These are phyloP conservation scores for Sinella curviseta DNA, from an alignment of 1,140 invertebrate genomes.

Conservation along the genomic window DNA sequence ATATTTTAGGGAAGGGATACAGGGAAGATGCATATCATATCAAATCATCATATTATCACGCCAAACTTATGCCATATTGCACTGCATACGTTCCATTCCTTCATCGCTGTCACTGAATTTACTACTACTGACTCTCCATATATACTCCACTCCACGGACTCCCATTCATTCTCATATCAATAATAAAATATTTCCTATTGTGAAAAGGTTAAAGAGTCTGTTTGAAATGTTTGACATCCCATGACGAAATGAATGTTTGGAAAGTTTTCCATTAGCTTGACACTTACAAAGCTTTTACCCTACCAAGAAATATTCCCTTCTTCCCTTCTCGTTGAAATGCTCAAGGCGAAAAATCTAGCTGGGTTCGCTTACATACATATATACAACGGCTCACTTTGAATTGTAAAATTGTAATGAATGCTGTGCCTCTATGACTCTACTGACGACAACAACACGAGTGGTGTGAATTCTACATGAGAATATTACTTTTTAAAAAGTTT, in stretches of 20 bases:
- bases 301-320: not conserved
- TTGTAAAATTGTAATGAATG: not conserved
- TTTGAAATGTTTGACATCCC: slow-evolving; percentile 21
- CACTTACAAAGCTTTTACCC: slow-evolving; percentile 1
- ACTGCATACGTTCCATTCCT: not conserved
- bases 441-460: not conserved
- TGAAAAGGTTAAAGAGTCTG: slow-evolving; percentile 16
- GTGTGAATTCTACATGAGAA: not conserved
- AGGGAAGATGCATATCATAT: not conserved
- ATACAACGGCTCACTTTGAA: not conserved
- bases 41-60: not conserved
- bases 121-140: not conserved
- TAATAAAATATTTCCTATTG: not conserved
- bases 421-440: not conserved
- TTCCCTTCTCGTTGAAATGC: not conserved
- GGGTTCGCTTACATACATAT: not conserved
- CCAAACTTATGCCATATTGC: not conserved
- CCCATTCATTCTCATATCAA: not conserved
- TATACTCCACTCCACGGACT: not conserved
- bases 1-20: not conserved
- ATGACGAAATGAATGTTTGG: slow-evolving; percentile 24
- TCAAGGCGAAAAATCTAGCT: not conserved
- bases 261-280: slow-evolving; percentile 25
- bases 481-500: slow-evolving; percentile 5
- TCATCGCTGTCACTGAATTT: not conserved